Conservation (phyloP, 2,797 vertebrate genomes). For the Microtus agrestis region DNA sequence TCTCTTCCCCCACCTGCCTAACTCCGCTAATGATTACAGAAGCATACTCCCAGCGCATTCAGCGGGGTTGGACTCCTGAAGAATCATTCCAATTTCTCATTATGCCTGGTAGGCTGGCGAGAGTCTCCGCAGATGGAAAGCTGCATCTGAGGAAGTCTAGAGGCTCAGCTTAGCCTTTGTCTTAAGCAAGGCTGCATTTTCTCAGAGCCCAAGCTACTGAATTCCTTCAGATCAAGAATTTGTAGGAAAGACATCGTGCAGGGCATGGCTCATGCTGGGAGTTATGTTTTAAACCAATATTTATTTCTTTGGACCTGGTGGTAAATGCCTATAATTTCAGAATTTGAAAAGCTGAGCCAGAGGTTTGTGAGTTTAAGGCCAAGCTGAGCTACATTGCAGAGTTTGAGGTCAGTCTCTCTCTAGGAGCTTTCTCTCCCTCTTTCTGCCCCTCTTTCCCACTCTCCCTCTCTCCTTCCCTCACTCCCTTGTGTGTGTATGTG, state of each 20-base stretch:
- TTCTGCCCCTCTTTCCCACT: neutral
- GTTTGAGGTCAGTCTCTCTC: neutral
- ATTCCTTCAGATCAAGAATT: conserved; percentile 21
- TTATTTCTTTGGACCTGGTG: neutral
- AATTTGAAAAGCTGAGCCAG: neutral
- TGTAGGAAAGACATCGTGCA: neutral
- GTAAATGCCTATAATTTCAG: neutral
- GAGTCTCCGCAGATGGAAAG: neutral
- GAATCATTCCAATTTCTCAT: neutral
- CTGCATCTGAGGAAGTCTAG: neutral
- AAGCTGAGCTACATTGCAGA: neutral
- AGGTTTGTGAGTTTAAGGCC: neutral
- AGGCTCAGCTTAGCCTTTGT: neutral
- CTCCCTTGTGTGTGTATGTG: neutral
- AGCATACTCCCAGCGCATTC: neutral
- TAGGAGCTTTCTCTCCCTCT: neutral
- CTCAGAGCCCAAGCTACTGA: neutral
- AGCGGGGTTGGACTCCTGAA: neutral
- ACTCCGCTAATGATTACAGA: neutral
- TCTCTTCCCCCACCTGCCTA: neutral
- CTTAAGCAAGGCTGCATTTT: neutral
- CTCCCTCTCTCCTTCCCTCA: neutral
- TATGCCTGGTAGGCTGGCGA: neutral
- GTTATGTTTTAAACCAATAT: neutral
- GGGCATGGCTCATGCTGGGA: neutral